A percentile compares a stretch with the other conserved stretches of the same genome.
Evolutionary conservation across 2,797 vertebrate species (phyloP).

Genomic region (Danio tinwini): DNA sequence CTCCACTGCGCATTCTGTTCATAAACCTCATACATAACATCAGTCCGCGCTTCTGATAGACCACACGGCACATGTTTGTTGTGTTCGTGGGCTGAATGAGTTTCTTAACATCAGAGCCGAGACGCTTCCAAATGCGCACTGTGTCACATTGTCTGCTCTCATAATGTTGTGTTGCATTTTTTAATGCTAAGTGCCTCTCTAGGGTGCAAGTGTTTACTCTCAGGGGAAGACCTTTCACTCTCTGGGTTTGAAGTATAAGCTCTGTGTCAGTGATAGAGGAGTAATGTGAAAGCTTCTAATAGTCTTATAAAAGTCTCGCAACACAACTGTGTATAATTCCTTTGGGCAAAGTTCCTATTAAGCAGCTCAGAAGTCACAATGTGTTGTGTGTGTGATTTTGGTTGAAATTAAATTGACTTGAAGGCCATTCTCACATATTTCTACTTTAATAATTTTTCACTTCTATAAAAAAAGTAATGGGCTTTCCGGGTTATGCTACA

Average conservation of each 20-base stretch:
- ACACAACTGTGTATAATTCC: neutral
- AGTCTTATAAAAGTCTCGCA: slow-evolving; percentile 13
- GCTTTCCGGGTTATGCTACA: too few species aligned
- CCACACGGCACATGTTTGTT: slow-evolving; percentile 24
- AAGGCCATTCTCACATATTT: neutral
- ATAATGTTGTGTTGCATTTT: slow-evolving; percentile 13
- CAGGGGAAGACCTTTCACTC: slow-evolving; percentile 15
- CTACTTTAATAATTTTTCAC: too few species aligned
- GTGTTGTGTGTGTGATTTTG: neutral
- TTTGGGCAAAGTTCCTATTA: neutral
- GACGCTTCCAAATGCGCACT: slow-evolving; percentile 40
- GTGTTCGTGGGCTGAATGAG: slow-evolving; percentile 26
- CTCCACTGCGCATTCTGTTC: slow-evolving; percentile 16
- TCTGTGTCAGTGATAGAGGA: neutral
- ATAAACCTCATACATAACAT: slow-evolving; percentile 29
- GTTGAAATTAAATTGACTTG: neutral
- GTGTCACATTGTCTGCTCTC: slow-evolving; percentile 38
- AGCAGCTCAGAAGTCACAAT: neutral
- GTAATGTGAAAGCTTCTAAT: neutral
- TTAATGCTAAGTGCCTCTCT: slow-evolving; percentile 21
- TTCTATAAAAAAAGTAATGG: too few species aligned
- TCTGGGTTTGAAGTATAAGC: slow-evolving; percentile 7
- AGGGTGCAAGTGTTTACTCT: slow-evolving; percentile 30
- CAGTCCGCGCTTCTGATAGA: slow-evolving; percentile 20
- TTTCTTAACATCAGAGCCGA: slow-evolving; percentile 28